Base-by-base conservation (phyloP, 1,140 invertebrate genomes). In the Apis florea region DNA sequence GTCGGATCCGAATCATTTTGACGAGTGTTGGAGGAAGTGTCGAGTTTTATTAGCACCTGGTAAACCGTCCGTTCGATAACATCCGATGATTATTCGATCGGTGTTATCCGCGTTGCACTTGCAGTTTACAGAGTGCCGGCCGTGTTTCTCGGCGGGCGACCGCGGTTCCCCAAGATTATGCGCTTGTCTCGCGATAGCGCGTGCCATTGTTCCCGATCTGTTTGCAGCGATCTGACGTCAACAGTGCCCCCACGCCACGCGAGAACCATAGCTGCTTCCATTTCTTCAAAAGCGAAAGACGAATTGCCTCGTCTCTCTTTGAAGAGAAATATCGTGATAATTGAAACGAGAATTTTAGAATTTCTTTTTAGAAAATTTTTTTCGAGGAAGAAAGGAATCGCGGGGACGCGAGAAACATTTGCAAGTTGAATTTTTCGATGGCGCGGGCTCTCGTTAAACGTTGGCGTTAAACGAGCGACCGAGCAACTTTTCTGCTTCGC, bases 31-130 rank as follows among this genome's bases (percentile, higher is more conserved):
- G 31, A 40, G 31, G 24, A 47, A 40, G 31, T 17, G 58, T 64
- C 71, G 56, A 51, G 54, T 74, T 69, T 56, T 59, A 76, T 76
- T 70, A 54, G 71, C 71, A 79, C 58, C 71, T 75, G 70, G 54
- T 58, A 21, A 56, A 85, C 74, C 61, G 76, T 79, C 49, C 49
- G 75, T 82, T 79, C 49, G 40, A 85, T 82, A 82, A 84, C 77
- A 54, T 19, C 68, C 64, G 73, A 64, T 54, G n/a, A 76, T 70
- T 56, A 82, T 78, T 86, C 56, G 70, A 40, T 53, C 70, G 15
- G 26, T 19, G 47, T 85, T 86, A 77, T 85, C 83, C 74, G n/a
- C 13, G 11, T 61, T 17, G 15, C 54, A 59, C 73, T 86, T 82
- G 83, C 83, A 64, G 59, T 54, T 56, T 79, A 54, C 56, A 79